These are phyloP conservation scores for Pristionchus arcanus DNA, from an alignment of 2,888 invertebrate genomes.

Conservation along the genomic window DNA sequence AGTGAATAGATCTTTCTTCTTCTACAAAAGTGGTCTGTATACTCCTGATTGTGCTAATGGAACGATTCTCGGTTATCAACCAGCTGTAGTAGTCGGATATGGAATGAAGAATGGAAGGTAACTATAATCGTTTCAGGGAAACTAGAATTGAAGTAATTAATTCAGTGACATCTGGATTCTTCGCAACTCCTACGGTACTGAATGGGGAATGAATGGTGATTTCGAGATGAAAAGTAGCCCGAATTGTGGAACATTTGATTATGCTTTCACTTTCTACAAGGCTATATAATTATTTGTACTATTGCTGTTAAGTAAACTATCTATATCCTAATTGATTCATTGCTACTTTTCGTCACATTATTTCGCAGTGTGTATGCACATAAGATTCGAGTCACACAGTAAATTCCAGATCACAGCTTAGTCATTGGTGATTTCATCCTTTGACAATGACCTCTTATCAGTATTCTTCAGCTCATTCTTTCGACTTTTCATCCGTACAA, in stretches of 20 bases:
- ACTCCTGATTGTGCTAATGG: background rate
- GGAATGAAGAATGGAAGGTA: background rate
- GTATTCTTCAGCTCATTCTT: background rate
- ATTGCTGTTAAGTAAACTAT: background rate
- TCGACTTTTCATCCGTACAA: background rate
- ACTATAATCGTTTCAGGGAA: too few relatives aligned
- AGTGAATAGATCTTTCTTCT: slow-evolving; percentile 1
- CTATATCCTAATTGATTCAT: background rate
- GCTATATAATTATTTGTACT: background rate
- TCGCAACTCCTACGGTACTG: slow-evolving; percentile 31
- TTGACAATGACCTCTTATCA: background rate
- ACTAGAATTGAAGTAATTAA: background rate
- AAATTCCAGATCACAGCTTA: background rate
- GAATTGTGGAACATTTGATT: background rate
- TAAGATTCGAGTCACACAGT: background rate
- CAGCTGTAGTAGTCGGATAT: background rate
- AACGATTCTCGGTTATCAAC: slow-evolving; percentile 11
- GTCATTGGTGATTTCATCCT: slow-evolving; percentile 26
- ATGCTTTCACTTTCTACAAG: slow-evolving; percentile 21
- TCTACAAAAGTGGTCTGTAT: background rate
- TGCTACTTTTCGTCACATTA: background rate
- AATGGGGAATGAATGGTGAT: slow-evolving; percentile 31
- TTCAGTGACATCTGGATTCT: slow-evolving; percentile 46
- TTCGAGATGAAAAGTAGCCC: background rate
- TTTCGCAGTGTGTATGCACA: background rate